These are phyloP conservation scores for Oscheius sp. DNA, from an alignment of 2,888 invertebrate genomes.

Conservation along the genomic window DNA sequence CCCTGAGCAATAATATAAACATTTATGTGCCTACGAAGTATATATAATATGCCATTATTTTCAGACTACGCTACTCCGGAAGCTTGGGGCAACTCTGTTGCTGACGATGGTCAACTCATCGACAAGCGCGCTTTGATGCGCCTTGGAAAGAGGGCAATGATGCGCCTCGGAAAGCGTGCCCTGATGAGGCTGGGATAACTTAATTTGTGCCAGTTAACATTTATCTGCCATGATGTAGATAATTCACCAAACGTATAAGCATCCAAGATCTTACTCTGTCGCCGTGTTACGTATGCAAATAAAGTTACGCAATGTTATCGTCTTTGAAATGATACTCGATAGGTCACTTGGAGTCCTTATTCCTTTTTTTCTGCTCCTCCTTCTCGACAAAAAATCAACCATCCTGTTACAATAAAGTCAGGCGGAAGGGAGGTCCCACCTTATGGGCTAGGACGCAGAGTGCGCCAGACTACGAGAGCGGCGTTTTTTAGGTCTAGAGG, in stretches of 20 bases:
- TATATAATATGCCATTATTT: too few species aligned
- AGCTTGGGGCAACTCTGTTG: too few species aligned
- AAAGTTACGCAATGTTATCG: slow-evolving; percentile 12
- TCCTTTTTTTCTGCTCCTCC: too few species aligned
- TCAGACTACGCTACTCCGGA: too few species aligned
- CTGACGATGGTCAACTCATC: too few species aligned
- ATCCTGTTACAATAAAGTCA: background rate
- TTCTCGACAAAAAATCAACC: background rate
- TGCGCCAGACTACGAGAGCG: slow-evolving; percentile 19
- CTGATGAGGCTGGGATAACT: slow-evolving; percentile 43
- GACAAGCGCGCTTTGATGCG: slow-evolving; percentile 51
- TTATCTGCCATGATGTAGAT: background rate
- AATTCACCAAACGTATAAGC: background rate
- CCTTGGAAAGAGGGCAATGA: slow-evolving; percentile 52
- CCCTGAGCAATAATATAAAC: too few species aligned
- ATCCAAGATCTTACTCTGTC: background rate
- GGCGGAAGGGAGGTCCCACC: background rate
- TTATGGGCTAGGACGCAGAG: background rate
- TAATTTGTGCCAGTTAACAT: background rate
- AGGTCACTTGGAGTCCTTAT: too few species aligned
- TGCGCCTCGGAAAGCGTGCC: slow-evolving; percentile 52
- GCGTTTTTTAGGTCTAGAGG: slow-evolving; percentile 10
- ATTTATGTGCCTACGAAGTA: too few species aligned
- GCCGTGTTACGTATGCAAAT: slow-evolving; percentile 13
- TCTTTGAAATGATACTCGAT: too few species aligned